Conservation (phyloP, 2,113 vertebrate genomes). For the Plecturocebus donacophilus region DNA sequence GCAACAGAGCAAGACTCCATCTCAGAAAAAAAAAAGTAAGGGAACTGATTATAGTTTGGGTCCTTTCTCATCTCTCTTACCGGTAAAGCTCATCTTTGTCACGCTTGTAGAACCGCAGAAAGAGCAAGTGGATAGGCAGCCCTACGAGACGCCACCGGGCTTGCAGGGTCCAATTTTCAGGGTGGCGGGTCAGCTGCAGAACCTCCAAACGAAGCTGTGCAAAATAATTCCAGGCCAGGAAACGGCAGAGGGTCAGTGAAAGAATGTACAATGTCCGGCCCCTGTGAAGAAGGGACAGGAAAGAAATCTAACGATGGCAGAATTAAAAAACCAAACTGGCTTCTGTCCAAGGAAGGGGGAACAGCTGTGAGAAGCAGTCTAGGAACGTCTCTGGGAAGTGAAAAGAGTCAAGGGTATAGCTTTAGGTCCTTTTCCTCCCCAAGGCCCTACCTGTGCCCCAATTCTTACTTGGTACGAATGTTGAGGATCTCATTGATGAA, state of each 20-base stretch:
- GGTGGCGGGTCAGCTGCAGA: slow-evolving; percentile 91
- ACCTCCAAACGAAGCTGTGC: slow-evolving; percentile 89
- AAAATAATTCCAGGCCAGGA: slow-evolving; percentile 89
- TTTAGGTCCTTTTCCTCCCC: neutral
- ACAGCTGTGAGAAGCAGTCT: neutral
- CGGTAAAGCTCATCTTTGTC: slow-evolving; percentile 90
- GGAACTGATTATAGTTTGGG: neutral
- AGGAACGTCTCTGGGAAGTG: neutral
- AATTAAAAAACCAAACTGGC: neutral
- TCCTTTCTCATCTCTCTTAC: slow-evolving; percentile 75
- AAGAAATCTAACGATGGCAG: neutral
- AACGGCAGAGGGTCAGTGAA: slow-evolving; percentile 85
- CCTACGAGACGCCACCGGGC: slow-evolving; percentile 92
- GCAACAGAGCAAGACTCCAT: too few species aligned
- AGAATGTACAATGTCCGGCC: slow-evolving; percentile 81
- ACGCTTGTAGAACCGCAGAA: slow-evolving; percentile 90
- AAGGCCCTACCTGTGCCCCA: neutral
- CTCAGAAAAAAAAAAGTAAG: neutral
- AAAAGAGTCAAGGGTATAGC: neutral
- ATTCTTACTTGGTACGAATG: slow-evolving; percentile 87
- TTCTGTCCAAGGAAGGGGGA: neutral
- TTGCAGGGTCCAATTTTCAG: slow-evolving; percentile 90
- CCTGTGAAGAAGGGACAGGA: neutral
- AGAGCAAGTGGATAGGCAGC: slow-evolving; percentile 86
- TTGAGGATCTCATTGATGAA: slow-evolving; percentile 91